A percentile compares a stretch with the other conserved stretches of the same genome.
Conservation (phyloP, 2,797 vertebrate genomes). For the Spatula clypeata region DNA sequence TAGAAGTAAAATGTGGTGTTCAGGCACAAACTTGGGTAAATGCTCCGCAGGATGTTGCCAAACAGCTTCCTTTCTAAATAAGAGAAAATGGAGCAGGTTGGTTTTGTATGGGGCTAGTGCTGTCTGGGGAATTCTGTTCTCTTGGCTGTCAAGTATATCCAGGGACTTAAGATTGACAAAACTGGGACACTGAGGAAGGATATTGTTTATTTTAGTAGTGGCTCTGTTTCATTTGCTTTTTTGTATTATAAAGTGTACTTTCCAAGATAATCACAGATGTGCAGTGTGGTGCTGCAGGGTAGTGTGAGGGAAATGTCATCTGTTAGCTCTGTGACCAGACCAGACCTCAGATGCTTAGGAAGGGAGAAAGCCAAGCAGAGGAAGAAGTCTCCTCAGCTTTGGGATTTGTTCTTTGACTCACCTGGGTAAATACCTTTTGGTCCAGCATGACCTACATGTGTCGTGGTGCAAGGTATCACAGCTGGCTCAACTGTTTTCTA, state of each 20-base stretch:
- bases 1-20: neutral
- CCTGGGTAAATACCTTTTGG: neutral
- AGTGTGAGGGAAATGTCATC: neutral
- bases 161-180: neutral
- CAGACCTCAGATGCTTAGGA: neutral
- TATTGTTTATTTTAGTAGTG: slow-evolving; percentile 10
- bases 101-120: neutral
- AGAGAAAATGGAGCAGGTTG: neutral
- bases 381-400: neutral
- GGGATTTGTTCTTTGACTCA: neutral
- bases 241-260: neutral
- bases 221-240: neutral
- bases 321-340: neutral
- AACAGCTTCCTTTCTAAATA: slow-evolving; percentile 13
- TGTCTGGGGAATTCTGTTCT: neutral
- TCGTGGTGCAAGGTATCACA: neutral
- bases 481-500: neutral
- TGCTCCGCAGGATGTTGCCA: neutral
- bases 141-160: neutral
- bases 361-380: neutral
- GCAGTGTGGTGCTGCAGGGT: neutral
- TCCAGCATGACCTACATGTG: neutral
- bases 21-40: neutral
- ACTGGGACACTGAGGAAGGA: neutral
- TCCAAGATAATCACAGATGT: neutral